Percentiles rank a stretch among this genome's conserved stretches.
These are phyloP conservation scores for Typhlichthys eigenmanni DNA, from an alignment of 2,797 vertebrate genomes.

Conservation along the genomic window DNA sequence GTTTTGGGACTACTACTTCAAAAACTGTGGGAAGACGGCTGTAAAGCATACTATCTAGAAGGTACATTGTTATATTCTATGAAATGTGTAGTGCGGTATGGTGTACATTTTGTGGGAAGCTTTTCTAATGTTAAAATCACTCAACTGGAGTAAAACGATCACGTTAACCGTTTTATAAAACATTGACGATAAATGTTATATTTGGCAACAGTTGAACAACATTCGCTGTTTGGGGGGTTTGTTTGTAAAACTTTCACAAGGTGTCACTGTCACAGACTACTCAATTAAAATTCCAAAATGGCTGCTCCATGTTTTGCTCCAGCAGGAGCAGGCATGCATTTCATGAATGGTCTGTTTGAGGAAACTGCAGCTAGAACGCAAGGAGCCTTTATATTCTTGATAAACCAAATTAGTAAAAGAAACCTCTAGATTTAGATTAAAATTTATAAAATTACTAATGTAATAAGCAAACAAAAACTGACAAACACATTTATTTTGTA, in stretches of 20 bases:
- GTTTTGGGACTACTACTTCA: conserved; percentile 92
- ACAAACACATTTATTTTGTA: conserved; percentile 15
- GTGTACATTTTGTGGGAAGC: background rate
- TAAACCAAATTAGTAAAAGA: background rate
- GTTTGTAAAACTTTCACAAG: conserved; percentile 25
- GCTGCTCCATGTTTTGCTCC: conserved; percentile 71
- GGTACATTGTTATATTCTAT: conserved; percentile 69
- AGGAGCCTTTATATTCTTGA: background rate
- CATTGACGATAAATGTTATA: background rate
- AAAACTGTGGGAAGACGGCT: conserved; percentile 94
- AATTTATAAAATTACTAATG: background rate
- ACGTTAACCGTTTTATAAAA: no score
- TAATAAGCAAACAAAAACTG: background rate
- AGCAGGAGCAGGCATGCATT: conserved; percentile 64
- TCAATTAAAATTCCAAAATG: conserved; percentile 81
- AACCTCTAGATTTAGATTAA: background rate
- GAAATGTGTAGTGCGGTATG: background rate
- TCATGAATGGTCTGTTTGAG: conserved; percentile 64
- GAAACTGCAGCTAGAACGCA: conserved; percentile 2
- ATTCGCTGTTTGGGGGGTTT: background rate
- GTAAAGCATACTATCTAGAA: conserved; percentile 91
- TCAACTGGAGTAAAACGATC: no score
- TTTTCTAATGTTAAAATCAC: no score
- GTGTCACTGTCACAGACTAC: conserved; percentile 62
- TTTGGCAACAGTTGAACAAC: background rate